phyloP scores from a whole-genome alignment of 2,888 invertebrate genomes.

The Drosophila falleni region DNA sequence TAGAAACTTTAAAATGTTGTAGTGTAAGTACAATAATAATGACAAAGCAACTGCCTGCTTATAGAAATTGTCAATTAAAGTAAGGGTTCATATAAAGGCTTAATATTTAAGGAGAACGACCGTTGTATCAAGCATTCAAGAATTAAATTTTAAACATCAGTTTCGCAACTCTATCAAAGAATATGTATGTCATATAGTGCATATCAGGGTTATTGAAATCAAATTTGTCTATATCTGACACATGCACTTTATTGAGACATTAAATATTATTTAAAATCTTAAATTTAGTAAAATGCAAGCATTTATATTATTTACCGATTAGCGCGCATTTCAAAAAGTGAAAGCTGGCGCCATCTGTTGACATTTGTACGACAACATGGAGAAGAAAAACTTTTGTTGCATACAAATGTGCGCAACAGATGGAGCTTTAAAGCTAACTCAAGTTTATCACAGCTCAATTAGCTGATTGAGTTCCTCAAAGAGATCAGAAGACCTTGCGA shows the following conservation, averaged over 20 bases:
- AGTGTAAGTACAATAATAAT: neutral
- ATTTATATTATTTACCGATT: no score
- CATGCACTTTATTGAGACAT: no score
- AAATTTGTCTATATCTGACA: no score
- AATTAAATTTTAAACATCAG: no score
- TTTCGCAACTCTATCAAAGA: no score
- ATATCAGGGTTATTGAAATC: no score
- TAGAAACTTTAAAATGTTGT: no score
- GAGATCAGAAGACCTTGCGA: constrained; percentile 53
- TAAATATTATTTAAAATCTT: no score
- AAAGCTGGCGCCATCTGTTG: constrained; percentile 44
- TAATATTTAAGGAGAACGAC: no score
- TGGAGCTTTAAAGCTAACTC: constrained; percentile 32
- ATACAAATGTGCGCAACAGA: constrained; percentile 3
- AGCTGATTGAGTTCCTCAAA: constrained; percentile 3
- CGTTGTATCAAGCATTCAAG: no score
- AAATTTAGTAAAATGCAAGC: neutral
- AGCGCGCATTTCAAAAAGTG: neutral
- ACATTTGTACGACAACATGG: neutral
- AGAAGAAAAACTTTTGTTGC: constrained; percentile 1
- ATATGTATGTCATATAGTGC: no score
- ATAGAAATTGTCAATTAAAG: no score
- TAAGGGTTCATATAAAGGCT: neutral
- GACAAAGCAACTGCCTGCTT: neutral
- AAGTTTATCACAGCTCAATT: constrained; percentile 22